phyloP scores from a whole-genome alignment of 92 coral and sea anemone species.

The Zoanthus sansibaricus region DNA sequence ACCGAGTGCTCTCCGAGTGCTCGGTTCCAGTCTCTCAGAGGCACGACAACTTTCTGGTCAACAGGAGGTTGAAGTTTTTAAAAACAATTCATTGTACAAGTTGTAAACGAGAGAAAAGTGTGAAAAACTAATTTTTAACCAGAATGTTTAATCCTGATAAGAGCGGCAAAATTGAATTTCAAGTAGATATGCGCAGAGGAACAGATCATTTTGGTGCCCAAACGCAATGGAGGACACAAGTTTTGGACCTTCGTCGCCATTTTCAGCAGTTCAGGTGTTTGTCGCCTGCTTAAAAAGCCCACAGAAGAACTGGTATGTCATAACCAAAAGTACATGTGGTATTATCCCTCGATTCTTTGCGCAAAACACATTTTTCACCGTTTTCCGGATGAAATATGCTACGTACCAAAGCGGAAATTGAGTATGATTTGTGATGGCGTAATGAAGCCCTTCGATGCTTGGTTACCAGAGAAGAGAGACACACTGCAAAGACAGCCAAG shows the following conservation, averaged over 20 bases:
- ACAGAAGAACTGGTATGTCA: slow-evolving; percentile 48
- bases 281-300: slow-evolving; percentile 10
- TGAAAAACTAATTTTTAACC: too few relatives aligned
- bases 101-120: too few relatives aligned
- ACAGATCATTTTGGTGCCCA: too few relatives aligned
- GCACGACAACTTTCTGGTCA: too few relatives aligned
- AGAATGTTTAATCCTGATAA: too few relatives aligned
- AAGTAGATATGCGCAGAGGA: too few relatives aligned
- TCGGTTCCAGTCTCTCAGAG: too few relatives aligned
- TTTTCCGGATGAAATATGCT: slow-evolving; percentile 23
- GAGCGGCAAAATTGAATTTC: too few relatives aligned
- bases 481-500: neutral
- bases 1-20: too few relatives aligned
- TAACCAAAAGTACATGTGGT: slow-evolving; percentile 47
- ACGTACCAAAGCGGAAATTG: neutral
- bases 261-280: neutral
- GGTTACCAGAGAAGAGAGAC: neutral
- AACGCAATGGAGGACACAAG: too few relatives aligned
- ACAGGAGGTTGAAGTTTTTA: too few relatives aligned
- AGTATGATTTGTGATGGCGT: neutral
- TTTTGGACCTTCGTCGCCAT: neutral
- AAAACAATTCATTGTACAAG: neutral
- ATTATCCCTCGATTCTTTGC: slow-evolving; percentile 25
- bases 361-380: slow-evolving; percentile 8
- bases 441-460: neutral